Percentiles rank a stretch among this genome's conserved stretches.
Evolutionary conservation across 2,113 vertebrate genomes (phyloP).

Genomic region (Myotis lucifugus): DNA sequence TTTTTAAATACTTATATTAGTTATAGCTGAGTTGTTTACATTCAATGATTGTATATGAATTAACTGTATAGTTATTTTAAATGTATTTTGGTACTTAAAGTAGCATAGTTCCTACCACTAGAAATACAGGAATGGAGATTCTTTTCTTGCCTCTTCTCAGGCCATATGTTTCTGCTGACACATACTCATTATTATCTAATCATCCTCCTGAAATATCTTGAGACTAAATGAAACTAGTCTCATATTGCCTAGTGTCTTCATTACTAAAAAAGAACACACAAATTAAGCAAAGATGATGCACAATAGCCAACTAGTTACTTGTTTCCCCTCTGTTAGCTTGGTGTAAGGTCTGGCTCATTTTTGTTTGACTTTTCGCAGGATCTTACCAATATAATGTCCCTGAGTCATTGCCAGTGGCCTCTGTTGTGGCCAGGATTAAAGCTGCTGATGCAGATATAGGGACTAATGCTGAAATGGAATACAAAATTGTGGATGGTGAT

Average conservation of each 20-base stretch:
- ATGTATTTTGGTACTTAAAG: neutral
- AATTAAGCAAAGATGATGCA: neutral
- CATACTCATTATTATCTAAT: neutral
- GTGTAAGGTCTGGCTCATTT: conserved; percentile 27
- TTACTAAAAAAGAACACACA: neutral
- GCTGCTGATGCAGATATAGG: conserved; percentile 93
- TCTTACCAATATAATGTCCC: conserved; percentile 94
- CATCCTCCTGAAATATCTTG: neutral
- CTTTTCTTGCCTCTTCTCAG: neutral
- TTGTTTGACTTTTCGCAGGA: conserved; percentile 85
- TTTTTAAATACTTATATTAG: neutral
- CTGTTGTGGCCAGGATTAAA: conserved; percentile 95
- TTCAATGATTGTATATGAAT: neutral
- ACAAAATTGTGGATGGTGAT: conserved; percentile 95
- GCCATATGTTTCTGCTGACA: neutral
- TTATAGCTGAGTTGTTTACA: neutral
- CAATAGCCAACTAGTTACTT: neutral
- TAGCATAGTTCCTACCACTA: neutral
- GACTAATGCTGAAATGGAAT: conserved; percentile 96
- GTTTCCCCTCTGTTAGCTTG: neutral
- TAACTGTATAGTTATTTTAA: neutral
- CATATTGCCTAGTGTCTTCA: neutral
- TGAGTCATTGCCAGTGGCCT: conserved; percentile 92
- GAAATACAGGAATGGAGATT: neutral
- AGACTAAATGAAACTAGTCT: neutral